Evolutionary conservation across 1,140 invertebrate species (phyloP), one percentile per base, ranked within the genome.

Genomic region (Xylocopa sonorina): DNA sequence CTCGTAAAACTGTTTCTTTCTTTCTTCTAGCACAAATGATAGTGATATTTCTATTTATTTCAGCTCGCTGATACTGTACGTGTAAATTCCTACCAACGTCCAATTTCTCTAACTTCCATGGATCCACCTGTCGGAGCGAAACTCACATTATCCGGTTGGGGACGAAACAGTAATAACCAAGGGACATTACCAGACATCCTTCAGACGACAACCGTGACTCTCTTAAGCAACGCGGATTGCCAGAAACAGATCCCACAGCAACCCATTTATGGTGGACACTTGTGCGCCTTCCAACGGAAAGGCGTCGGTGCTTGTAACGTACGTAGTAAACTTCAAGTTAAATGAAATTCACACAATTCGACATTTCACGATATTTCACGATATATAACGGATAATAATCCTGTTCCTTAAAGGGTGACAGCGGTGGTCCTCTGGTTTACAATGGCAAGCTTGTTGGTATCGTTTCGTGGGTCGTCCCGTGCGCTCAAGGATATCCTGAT

Each of bases 401-500:
- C n/a, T 38, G 38, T 38, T 38, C 9, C 38, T 38, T 38, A 38
- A 38, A 90, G 89, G 89, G 87, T 60, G 84, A 87, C 57, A 84
- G 83, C 55, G 87, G 87, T 50, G 83, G 87, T 48, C 85, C 87
- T 0, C 63, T 91, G 58, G 84, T 81, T n/a, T 63, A 79, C 16
- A 50, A 81, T 34, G 74, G 76, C 24, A 50, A 88, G 27, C 66
- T 94, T 12, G 84, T 90, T 16, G 94, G 95, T 9, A 89, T 96
- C 4, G 94, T 95, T 2, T 95, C 95, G 1, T 68, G 32, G 32
- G 32, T 53, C 5, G 16, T 68, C 24, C 66, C 66, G 16, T 68
- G 66, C 12, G 66, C 94, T 6, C 91, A 90, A 62, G 94, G 93
- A 16, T 89, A 93, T 58, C 95, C 95, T 4, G 95, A 96, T 48